phyloP scores from a whole-genome alignment of 2,113 vertebrate species.

The Chlorodrepanis virens region DNA sequence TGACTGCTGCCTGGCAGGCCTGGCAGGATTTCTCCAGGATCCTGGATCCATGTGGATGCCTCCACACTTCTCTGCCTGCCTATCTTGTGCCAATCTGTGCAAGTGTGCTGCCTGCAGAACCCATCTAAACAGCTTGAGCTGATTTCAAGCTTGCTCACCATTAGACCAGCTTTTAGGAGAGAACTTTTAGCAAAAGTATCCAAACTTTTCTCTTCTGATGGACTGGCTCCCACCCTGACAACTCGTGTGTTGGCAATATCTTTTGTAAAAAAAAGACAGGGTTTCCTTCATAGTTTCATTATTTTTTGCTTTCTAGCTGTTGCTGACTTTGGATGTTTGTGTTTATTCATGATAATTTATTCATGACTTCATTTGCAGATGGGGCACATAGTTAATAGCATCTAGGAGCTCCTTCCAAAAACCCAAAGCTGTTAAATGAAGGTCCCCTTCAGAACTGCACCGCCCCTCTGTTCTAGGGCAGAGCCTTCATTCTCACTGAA shows the following conservation, averaged over 20 bases:
- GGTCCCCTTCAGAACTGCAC: background rate
- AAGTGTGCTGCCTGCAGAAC: background rate
- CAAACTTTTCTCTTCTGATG: background rate
- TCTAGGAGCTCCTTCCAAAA: background rate
- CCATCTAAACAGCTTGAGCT: background rate
- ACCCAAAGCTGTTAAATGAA: background rate
- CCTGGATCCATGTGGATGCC: background rate
- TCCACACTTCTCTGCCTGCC: background rate
- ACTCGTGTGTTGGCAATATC: background rate
- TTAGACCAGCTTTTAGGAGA: background rate
- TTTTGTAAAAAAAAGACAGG: background rate
- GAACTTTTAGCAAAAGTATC: background rate
- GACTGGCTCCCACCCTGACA: background rate
- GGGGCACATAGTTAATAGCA: background rate
- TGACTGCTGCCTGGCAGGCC: background rate
- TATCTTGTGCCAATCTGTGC: background rate
- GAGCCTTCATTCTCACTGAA: background rate
- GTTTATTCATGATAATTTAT: conserved; percentile 37
- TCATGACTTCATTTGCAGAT: conserved; percentile 8
- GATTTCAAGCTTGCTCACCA: background rate
- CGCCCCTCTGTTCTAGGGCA: background rate
- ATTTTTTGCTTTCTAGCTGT: background rate
- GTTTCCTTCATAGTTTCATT: background rate
- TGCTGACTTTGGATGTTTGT: background rate
- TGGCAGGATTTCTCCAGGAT: background rate